These are phyloP conservation scores for Astreopora myriophthalma DNA, from an alignment of 64 coral and sea anemone genomes.

Conservation along the genomic window DNA sequence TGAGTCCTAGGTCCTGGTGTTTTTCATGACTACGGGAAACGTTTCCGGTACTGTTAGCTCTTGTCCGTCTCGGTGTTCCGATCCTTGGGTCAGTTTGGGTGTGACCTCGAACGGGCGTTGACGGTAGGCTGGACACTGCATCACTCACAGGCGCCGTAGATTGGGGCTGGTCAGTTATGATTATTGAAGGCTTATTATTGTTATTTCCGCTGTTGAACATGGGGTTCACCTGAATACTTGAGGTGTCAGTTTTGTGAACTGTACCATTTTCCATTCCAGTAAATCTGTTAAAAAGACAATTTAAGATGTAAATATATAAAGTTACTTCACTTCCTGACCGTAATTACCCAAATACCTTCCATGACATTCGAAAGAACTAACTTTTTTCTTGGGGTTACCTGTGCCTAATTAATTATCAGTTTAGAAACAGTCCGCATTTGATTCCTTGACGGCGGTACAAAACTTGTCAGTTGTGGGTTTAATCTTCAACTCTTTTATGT, in stretches of 20 bases:
- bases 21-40: constrained; percentile 25
- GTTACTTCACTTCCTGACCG: no score
- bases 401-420: no score
- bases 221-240: constrained; percentile 58
- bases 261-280: constrained; percentile 16
- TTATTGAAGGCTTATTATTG: not conserved
- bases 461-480: no score
- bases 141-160: not conserved
- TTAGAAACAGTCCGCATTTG: no score
- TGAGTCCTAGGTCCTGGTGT: not conserved
- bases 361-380: no score
- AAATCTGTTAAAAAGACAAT: not conserved
- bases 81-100: constrained; percentile 3
- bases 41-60: constrained; percentile 63
- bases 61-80: not conserved
- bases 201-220: constrained; percentile 9
- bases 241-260: constrained; percentile 9
- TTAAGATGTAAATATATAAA: no score
- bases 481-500: no score
- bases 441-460: no score
- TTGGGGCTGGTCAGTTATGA: not conserved
- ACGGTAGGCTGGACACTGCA: not conserved
- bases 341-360: no score
- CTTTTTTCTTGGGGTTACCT: no score
- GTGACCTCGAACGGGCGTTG: not conserved